A percentile compares a stretch with the other conserved stretches of the same genome.
phyloP scores from a whole-genome alignment of 2,113 vertebrate genomes.

The Antigone vipio region DNA sequence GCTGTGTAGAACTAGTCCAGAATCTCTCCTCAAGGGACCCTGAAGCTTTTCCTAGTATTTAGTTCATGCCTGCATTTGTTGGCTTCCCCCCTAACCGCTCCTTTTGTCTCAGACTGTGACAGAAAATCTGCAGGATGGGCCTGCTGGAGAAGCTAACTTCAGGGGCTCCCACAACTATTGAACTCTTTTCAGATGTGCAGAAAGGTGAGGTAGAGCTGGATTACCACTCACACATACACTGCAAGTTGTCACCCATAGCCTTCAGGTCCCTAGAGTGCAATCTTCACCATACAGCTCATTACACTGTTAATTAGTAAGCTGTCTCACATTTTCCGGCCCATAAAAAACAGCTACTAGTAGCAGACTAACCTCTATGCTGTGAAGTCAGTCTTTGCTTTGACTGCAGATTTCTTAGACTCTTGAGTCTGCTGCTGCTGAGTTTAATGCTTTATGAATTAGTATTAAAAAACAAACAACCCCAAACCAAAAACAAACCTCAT shows the following conservation, averaged over 20 bases:
- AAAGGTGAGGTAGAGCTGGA: not conserved
- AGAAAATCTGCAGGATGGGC: not conserved
- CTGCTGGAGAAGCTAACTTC: not conserved
- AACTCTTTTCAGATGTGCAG: not conserved
- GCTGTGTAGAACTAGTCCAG: not conserved
- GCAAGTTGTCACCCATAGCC: not conserved
- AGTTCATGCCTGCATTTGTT: not conserved
- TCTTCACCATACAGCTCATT: not conserved
- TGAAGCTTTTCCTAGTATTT: not conserved
- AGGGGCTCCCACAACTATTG: not conserved
- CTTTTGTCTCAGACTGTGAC: not conserved
- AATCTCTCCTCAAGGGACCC: not conserved
- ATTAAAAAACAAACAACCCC: not conserved
- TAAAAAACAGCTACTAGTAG: not conserved
- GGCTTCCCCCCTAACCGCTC: not conserved
- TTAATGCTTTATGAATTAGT: not conserved
- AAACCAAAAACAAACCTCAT: not conserved
- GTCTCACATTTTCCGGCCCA: not conserved
- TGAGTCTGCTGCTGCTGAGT: not conserved
- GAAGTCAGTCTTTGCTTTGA: not conserved
- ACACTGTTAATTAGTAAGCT: conserved; percentile 4
- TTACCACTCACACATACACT: not conserved
- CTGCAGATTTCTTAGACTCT: not conserved
- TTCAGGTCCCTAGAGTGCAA: not conserved
- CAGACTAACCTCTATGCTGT: not conserved